phyloP scores from a whole-genome alignment of 2,797 vertebrate genomes.

The Rhynchonycteris naso region DNA sequence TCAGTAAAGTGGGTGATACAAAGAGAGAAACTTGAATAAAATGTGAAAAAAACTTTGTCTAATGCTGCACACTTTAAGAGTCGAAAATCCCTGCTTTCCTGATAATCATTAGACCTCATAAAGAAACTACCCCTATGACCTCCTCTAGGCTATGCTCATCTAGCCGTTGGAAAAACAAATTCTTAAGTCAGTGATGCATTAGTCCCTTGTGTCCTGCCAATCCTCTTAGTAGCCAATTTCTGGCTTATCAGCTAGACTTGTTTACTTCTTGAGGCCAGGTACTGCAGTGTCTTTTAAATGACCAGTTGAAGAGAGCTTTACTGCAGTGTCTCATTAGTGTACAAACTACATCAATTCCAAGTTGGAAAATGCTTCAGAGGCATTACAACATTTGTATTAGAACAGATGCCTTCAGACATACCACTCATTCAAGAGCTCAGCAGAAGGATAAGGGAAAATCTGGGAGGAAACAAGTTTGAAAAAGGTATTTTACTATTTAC shows the following conservation, averaged over 20 bases:
- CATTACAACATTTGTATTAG: slow-evolving; percentile 41
- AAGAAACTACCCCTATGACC: not conserved
- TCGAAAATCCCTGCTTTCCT: slow-evolving; percentile 41
- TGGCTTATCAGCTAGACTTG: slow-evolving; percentile 49
- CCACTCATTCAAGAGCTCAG: not conserved
- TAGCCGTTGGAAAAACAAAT: slow-evolving; percentile 34
- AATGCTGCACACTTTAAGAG: not conserved
- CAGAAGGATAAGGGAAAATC: not conserved
- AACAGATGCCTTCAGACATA: slow-evolving; percentile 25
- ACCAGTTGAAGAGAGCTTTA: slow-evolving; percentile 47
- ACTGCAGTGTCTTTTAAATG: slow-evolving; percentile 70
- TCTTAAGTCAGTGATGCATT: slow-evolving; percentile 43
- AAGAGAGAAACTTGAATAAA: not conserved
- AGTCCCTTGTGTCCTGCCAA: slow-evolving; percentile 44
- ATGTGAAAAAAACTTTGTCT: not conserved
- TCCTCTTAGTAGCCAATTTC: slow-evolving; percentile 59
- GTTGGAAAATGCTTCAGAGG: slow-evolving; percentile 50
- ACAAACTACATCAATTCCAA: slow-evolving; percentile 57
- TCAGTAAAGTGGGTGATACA: not conserved
- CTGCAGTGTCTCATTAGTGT: slow-evolving; percentile 42
- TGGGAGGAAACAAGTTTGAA: not conserved
- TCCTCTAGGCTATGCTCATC: not conserved
- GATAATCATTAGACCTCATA: not conserved
- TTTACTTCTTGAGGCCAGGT: slow-evolving; percentile 55
- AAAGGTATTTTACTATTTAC: not conserved